A percentile compares a stretch with the other conserved stretches of the same genome.
phyloP scores from a whole-genome alignment of 2,113 vertebrate genomes.

The Thalassoma bifasciatum region DNA sequence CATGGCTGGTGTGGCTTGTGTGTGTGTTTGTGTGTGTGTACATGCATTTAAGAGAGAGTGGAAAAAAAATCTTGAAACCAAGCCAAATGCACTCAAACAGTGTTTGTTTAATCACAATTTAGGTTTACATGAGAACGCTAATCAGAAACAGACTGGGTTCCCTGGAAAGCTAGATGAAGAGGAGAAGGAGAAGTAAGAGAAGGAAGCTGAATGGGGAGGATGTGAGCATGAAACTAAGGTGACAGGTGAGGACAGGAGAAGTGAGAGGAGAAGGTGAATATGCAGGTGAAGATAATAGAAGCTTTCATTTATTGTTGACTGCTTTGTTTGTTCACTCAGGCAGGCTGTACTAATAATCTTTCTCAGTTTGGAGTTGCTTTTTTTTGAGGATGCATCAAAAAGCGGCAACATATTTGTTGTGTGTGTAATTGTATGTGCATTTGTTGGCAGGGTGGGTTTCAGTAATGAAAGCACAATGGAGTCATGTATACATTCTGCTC shows the following conservation, averaged over 20 bases:
- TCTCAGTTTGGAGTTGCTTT: conserved; percentile 60
- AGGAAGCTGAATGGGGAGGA: conserved; percentile 10
- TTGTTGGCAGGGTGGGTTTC: conserved; percentile 33
- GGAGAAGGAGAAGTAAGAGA: conserved; percentile 2
- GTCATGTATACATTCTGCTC: conserved; percentile 37
- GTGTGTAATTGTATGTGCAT: conserved; percentile 18
- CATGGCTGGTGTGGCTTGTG: neutral
- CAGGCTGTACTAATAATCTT: conserved; percentile 40
- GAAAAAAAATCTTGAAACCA: conserved; percentile 44
- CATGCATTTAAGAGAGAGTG: conserved; percentile 29
- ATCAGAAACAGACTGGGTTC: conserved; percentile 72
- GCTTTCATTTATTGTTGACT: conserved; percentile 62
- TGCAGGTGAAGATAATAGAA: conserved; percentile 36
- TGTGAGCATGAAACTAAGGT: neutral
- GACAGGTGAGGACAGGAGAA: conserved; percentile 37
- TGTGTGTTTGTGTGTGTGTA: conserved; percentile 32
- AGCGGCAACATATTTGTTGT: conserved; percentile 34
- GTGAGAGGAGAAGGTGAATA: neutral
- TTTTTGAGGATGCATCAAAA: conserved; percentile 58
- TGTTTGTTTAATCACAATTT: conserved; percentile 81
- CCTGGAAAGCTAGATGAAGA: conserved; percentile 38
- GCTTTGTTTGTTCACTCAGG: conserved; percentile 15
- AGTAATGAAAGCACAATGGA: conserved; percentile 62
- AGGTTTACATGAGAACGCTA: conserved; percentile 75
- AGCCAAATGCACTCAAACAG: conserved; percentile 58